phyloP scores from a whole-genome alignment of 2,113 vertebrate genomes.

The Marcusenius ussheri region DNA sequence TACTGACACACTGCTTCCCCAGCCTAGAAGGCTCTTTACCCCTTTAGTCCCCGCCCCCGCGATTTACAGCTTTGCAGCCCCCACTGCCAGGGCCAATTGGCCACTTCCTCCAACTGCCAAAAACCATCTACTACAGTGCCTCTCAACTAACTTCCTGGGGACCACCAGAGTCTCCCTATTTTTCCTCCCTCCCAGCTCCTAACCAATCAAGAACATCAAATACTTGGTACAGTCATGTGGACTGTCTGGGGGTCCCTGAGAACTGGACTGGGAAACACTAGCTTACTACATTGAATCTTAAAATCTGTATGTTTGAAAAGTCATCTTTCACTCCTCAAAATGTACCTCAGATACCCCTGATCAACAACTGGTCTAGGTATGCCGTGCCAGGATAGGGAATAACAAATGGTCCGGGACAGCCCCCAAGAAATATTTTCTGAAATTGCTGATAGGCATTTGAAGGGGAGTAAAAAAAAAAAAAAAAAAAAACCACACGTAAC shows the following conservation, averaged over 20 bases:
- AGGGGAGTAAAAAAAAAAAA: background rate
- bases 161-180: background rate
- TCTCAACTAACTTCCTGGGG: background rate
- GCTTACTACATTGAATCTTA: background rate
- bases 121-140: background rate
- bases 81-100: background rate
- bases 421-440: background rate
- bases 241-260: background rate
- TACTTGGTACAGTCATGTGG: background rate
- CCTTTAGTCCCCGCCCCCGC: background rate
- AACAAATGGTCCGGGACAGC: background rate
- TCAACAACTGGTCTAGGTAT: background rate
- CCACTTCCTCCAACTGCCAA: background rate
- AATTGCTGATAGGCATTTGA: background rate
- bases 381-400: background rate
- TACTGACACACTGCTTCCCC: background rate
- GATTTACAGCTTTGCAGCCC: background rate
- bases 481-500: background rate
- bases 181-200: background rate
- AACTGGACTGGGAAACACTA: background rate
- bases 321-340: background rate
- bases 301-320: background rate
- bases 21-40: background rate
- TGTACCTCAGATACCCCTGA: background rate
- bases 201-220: background rate